Percentiles rank a stretch among this genome's conserved stretches.
Evolutionary conservation across 2,113 vertebrate species (phyloP).

Genomic region (Halichoerus grypus): DNA sequence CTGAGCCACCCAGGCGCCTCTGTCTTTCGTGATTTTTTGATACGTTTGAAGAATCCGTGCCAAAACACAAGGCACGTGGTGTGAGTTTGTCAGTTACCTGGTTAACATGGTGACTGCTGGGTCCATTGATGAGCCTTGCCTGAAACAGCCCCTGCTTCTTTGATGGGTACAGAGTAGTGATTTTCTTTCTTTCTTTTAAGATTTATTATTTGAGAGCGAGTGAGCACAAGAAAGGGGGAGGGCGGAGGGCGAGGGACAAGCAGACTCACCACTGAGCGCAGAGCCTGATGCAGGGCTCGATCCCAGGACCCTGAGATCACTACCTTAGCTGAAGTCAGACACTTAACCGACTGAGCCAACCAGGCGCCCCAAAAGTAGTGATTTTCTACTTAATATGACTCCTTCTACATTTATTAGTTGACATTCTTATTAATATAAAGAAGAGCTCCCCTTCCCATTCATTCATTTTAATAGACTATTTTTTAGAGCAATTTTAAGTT

Average conservation of each 20-base stretch:
- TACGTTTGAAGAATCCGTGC: not conserved
- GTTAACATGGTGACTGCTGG: not conserved
- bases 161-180: not conserved
- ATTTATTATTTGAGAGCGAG: not conserved
- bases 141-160: accelerated
- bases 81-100: not conserved
- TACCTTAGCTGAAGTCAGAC: not conserved
- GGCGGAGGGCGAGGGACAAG: not conserved
- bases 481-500: not conserved
- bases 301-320: not conserved
- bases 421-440: not conserved
- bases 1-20: too few species aligned
- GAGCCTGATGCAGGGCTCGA: not conserved
- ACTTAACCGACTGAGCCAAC: not conserved
- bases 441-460: not conserved
- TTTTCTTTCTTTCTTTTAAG: not conserved
- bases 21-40: not conserved
- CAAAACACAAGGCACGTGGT: not conserved
- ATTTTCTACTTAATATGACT: not conserved
- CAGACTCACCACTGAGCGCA: not conserved
- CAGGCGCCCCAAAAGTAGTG: not conserved
- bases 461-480: not conserved
- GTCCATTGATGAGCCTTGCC: not conserved
- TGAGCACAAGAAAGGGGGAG: not conserved
- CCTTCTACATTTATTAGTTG: not conserved